phyloP scores from a whole-genome alignment of 2,797 vertebrate species.

The Falco biarmicus region DNA sequence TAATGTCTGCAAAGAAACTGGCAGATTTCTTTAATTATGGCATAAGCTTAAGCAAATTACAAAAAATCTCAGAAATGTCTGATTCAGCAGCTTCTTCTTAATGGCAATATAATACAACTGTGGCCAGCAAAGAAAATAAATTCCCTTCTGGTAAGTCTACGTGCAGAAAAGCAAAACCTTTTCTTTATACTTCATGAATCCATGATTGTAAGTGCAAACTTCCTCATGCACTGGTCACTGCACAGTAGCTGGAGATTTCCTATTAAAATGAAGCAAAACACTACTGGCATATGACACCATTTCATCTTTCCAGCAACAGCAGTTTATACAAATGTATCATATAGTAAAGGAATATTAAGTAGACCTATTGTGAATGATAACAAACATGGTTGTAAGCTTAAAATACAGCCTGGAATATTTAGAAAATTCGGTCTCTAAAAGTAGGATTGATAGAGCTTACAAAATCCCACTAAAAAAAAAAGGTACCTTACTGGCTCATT shows the following conservation, averaged over 20 bases:
- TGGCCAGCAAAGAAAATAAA: not conserved
- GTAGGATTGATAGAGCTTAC: not conserved
- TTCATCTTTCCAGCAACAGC: not conserved
- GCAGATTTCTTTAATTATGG: slow-evolving; percentile 38
- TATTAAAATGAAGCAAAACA: not conserved
- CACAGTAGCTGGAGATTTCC: not conserved
- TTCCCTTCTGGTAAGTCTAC: not conserved
- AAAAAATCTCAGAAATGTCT: not conserved
- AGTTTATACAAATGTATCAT: not conserved
- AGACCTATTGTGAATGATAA: not conserved
- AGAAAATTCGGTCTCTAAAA: not conserved
- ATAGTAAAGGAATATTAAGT: not conserved
- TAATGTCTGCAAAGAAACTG: not conserved
- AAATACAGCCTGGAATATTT: not conserved
- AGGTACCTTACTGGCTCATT: not conserved
- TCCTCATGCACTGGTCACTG: not conserved
- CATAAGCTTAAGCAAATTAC: not conserved
- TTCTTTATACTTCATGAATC: not conserved
- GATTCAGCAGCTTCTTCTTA: not conserved
- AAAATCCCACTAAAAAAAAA: not conserved
- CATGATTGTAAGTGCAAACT: not conserved
- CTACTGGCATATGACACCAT: not conserved
- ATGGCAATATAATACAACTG: not conserved
- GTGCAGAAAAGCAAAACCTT: not conserved
- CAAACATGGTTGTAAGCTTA: not conserved